phyloP scores from a whole-genome alignment of 2,113 vertebrate genomes.

The Gopherus flavomarginatus region DNA sequence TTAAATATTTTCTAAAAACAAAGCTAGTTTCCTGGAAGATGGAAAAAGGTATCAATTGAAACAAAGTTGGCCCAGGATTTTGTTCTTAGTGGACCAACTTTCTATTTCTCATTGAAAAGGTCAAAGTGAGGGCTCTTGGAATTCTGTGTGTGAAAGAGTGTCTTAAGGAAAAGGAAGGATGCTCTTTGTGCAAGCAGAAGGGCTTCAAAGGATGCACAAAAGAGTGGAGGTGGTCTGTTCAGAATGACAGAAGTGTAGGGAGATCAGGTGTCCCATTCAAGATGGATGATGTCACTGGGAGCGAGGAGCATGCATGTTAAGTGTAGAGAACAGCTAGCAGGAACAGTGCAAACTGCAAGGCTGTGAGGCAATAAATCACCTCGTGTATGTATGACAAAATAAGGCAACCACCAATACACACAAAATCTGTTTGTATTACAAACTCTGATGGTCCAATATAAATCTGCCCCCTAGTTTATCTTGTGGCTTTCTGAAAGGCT shows the following conservation, averaged over 20 bases:
- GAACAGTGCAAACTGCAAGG: neutral
- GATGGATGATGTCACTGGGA: neutral
- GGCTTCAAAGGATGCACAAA: neutral
- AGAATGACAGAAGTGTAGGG: neutral
- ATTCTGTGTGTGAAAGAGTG: neutral
- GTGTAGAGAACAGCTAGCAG: neutral
- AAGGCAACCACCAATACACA: neutral
- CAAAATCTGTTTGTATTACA: neutral
- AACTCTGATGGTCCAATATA: neutral
- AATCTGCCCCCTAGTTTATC: neutral
- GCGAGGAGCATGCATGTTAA: neutral
- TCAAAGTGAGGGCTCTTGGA: neutral
- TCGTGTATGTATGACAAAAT: neutral
- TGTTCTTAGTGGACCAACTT: neutral
- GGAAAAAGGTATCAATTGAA: fast-evolving
- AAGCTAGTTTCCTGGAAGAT: neutral
- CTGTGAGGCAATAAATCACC: neutral
- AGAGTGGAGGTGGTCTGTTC: neutral
- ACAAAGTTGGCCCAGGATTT: neutral
- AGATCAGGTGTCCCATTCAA: neutral
- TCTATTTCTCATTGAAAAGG: neutral
- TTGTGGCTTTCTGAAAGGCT: neutral
- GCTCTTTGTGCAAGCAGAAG: neutral
- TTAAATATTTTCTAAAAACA: neutral
- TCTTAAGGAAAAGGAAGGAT: neutral